Percentiles rank a stretch among this genome's conserved stretches.
phyloP scores from a whole-genome alignment of 2,797 vertebrate species.

The Cercopithecus diana region DNA sequence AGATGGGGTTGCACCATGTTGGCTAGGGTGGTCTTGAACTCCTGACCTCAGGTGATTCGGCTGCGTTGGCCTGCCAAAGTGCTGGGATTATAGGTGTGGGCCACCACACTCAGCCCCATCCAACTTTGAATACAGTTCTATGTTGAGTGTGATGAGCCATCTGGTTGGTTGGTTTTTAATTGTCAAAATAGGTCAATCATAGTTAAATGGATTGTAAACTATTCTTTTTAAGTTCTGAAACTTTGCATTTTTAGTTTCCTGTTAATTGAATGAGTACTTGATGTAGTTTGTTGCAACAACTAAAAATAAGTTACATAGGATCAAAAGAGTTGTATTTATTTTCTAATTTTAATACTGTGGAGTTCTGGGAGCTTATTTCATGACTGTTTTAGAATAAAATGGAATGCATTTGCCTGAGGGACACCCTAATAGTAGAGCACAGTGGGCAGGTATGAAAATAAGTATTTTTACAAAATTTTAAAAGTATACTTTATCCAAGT shows the following conservation, averaged over 20 bases:
- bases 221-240: constrained; percentile 15
- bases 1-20: not conserved
- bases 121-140: constrained; percentile 31
- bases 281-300: not conserved
- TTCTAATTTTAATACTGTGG: not conserved
- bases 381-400: constrained; percentile 41
- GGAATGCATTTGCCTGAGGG: not conserved
- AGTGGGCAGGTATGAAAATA: not conserved
- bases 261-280: not conserved
- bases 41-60: not conserved
- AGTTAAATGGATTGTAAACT: constrained; percentile 17
- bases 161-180: not conserved
- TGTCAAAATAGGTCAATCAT: not conserved
- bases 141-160: not conserved
- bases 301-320: not conserved
- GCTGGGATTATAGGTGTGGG: not conserved
- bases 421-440: not conserved
- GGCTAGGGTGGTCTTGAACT: not conserved
- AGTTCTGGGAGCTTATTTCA: not conserved
- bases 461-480: not conserved
- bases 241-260: not conserved
- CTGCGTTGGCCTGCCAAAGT: not conserved
- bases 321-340: not conserved
- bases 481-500: not conserved
- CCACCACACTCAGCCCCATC: not conserved